Base-by-base conservation (phyloP, 2,888 invertebrate genomes). In the Apamea sordens region DNA sequence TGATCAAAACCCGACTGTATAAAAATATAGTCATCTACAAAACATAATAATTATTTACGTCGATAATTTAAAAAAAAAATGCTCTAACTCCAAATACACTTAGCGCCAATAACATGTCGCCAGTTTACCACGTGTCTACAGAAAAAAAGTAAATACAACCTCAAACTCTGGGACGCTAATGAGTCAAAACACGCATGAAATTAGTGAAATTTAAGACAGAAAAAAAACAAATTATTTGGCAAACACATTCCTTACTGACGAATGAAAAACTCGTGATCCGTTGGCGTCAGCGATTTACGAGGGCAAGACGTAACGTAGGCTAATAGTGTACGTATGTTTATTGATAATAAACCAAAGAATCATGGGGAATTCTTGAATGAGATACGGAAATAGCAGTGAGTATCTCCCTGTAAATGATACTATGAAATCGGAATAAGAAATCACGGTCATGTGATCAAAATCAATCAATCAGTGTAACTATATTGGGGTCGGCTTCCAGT, bases 211-310 rank as follows among this genome's bases (percentile, higher is more conserved):
- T 69, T 63, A 24, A 75, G 4, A 13, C 24, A 72, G 11, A 15
- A n/a, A 56, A 77, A 50, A 53, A 21, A 6, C 6, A 15, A 59
- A 72, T 82, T 44, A 72, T 86, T 82, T 84, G 84, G 83, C 84
- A 78, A 68, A 61, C 70, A 44, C 36, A 24, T 79, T 10, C 21
- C 56, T 47, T 68, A 73, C 61, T 73, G 79, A 47, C 72, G 41
- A 28, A 18, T 32, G 44, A 61, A 76, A 69, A 83, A 69, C 89
- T 84, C 85, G 85, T 88, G 82, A 86, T 80, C 67, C 5, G 44
- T 68, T 78, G 65, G 21, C 84, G 84, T 81, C 74, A 70, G 53
- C 36, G 24, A n/a, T 73, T 69, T 77, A 76, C 79, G 77, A 15
- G 63, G 50, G 59, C 8, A 1, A 47, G 13, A 5, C 63, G 69